phyloP scores from a whole-genome alignment of 2,888 invertebrate species.

The Hemaris fuciformis region DNA sequence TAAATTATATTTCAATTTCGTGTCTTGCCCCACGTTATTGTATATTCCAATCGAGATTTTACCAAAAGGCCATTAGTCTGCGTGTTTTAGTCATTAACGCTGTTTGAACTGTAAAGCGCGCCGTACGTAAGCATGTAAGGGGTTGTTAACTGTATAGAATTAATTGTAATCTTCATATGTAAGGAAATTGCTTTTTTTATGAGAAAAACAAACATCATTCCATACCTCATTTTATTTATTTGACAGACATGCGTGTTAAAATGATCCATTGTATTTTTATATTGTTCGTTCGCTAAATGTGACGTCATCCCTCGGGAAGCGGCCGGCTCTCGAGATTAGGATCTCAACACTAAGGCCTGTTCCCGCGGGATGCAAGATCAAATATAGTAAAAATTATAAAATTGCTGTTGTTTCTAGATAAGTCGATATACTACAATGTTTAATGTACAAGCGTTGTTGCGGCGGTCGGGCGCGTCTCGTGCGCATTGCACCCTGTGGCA shows the following conservation, averaged over 20 bases:
- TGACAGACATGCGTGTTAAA: not conserved
- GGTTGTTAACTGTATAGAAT: slow-evolving; percentile 8
- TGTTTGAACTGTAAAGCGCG: not conserved
- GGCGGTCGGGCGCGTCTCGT: not conserved
- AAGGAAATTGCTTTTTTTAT: slow-evolving; percentile 1
- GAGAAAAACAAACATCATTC: slow-evolving; percentile 3
- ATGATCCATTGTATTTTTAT: not conserved
- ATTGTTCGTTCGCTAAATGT: not conserved
- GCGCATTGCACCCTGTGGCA: not conserved
- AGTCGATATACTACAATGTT: not conserved
- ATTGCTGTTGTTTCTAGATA: not conserved
- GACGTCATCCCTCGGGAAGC: not conserved
- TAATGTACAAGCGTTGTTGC: not conserved
- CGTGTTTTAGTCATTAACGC: not conserved
- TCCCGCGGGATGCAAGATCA: not conserved
- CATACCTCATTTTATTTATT: slow-evolving; percentile 8
- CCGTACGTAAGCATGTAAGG: not conserved
- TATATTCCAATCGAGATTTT: no score
- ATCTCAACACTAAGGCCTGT: not conserved
- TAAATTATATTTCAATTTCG: no score
- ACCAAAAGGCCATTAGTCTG: no score
- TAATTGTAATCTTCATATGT: slow-evolving; percentile 1
- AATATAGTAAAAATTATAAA: not conserved
- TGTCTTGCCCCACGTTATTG: no score
- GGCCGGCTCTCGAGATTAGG: not conserved